Conservation (phyloP, 2,113 vertebrate genomes). For the Sebastes fasciatus region DNA sequence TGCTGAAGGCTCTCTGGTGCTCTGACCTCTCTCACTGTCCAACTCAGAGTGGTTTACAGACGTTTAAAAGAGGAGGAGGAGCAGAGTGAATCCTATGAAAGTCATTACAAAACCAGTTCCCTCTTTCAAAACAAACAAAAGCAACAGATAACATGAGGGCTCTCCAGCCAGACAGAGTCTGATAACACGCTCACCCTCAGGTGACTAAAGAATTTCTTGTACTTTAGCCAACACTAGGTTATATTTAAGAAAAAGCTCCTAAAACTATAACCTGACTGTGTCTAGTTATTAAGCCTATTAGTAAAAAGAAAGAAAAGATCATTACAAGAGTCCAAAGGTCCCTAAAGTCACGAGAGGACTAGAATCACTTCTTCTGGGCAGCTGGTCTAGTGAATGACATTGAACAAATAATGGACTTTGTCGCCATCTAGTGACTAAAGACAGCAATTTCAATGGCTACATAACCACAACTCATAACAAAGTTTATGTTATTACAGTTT, state of each 20-base stretch:
- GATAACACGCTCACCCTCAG: background rate
- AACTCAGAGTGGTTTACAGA: background rate
- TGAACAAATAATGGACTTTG: background rate
- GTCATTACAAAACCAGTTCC: slow-evolving; percentile 39
- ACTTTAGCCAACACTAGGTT: no score
- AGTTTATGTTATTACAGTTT: no score
- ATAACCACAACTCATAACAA: background rate
- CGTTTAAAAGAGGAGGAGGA: slow-evolving; percentile 60
- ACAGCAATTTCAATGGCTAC: background rate
- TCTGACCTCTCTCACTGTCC: slow-evolving; percentile 5
- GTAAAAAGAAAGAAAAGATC: background rate
- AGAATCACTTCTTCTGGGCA: no score
- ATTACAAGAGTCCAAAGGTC: background rate
- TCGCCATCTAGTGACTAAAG: slow-evolving; percentile 61
- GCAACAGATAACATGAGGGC: background rate
- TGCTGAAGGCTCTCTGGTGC: background rate
- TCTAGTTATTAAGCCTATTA: background rate
- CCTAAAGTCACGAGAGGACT: no score
- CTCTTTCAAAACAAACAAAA: slow-evolving; percentile 49
- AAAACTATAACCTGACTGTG: background rate
- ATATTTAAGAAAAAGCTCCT: background rate
- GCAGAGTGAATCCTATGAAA: slow-evolving; percentile 1
- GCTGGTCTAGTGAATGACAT: no score
- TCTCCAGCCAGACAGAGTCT: background rate
- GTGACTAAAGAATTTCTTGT: no score